A percentile compares a stretch with the other conserved stretches of the same genome.
phyloP scores from a whole-genome alignment of 1,140 invertebrate genomes.

The Listronotus bonariensis region DNA sequence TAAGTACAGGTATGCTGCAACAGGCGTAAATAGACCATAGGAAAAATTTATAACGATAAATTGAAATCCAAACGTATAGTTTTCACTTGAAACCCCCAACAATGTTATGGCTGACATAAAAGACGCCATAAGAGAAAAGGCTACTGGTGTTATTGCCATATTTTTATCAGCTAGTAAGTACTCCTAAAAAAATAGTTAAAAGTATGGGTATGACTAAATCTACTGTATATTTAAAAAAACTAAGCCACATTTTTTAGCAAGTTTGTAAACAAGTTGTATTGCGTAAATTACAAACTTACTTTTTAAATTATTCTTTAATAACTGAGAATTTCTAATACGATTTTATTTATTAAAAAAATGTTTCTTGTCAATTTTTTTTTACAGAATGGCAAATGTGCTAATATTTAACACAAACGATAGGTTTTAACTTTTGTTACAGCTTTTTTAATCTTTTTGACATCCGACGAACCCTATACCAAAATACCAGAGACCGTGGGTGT shows the following conservation, averaged over 20 bases:
- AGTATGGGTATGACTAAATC: neutral
- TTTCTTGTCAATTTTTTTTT: too few species aligned
- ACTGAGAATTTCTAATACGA: too few species aligned
- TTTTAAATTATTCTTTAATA: too few species aligned
- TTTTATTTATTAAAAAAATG: too few species aligned
- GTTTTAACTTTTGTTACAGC: too few species aligned
- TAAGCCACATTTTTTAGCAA: neutral
- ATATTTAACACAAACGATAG: too few species aligned
- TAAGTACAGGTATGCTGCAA: constrained; percentile 79
- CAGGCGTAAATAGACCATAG: constrained; percentile 79
- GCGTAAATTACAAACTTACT: too few species aligned
- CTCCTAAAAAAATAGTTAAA: constrained; percentile 64
- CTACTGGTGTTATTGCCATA: constrained; percentile 79
- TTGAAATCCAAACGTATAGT: constrained; percentile 81
- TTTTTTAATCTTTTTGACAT: too few species aligned
- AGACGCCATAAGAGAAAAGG: constrained; percentile 87
- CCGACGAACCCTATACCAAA: too few species aligned
- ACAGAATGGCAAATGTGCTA: too few species aligned
- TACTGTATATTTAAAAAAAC: neutral
- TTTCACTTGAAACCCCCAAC: constrained; percentile 86
- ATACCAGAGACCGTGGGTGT: too few species aligned
- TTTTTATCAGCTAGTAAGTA: constrained; percentile 80
- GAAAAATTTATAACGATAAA: constrained; percentile 83
- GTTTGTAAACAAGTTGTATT: too few species aligned
- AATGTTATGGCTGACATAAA: constrained; percentile 95